Evolutionary conservation across 2,113 vertebrate species (phyloP), one percentile per base, ranked within the genome.

Genomic region (Collichthys lucidus): DNA sequence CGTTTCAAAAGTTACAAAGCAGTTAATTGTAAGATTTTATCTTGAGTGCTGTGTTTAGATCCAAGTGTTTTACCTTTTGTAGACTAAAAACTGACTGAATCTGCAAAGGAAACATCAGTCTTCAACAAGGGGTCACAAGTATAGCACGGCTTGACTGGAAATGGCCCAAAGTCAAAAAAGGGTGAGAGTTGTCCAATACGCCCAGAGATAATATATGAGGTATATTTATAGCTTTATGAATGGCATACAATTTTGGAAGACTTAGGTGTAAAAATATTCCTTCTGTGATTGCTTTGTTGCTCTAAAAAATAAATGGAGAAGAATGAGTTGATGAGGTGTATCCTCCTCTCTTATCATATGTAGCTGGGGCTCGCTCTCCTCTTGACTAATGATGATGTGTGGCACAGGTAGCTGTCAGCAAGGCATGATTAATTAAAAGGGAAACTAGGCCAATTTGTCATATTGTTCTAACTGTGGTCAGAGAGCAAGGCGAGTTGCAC

Each of bases 391-490:
- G 91, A 93, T 91, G 91, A 89, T 89, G 91, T 91, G 87, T 87
- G 79, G 93, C 88, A 83, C 94, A 94, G 94, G 93, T 95, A 94
- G 86, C 92, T 94, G 94, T 93, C 92, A 93, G 85, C 72, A 15
- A 71, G 81, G 35, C 68, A 63, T 93, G 93, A 94, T 94, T 94
- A 93, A 94, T 94, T 95, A 92, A 93, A 94, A 83, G 78, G 79
- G 88, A 92, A 93, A 93, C 89, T 87, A 81, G 92, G 91, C 86
- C 93, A 88, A 93, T 94, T 94, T 93, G 90, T 94, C 89, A 93
- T 71, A 85, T 92, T 87, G 84, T 82, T 91, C 62, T 74, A 78
- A 70, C 59, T 84, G 89, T 90, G 91, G 92, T 90, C 92, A 88
- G 81, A 89, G 83, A 82, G 86, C 82, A 42, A 65, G 66, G 59